A percentile compares a stretch with the other conserved stretches of the same genome.
These are phyloP conservation scores for Poeciliopsis retropinna DNA, from an alignment of 2,113 vertebrate species.

Conservation along the genomic window DNA sequence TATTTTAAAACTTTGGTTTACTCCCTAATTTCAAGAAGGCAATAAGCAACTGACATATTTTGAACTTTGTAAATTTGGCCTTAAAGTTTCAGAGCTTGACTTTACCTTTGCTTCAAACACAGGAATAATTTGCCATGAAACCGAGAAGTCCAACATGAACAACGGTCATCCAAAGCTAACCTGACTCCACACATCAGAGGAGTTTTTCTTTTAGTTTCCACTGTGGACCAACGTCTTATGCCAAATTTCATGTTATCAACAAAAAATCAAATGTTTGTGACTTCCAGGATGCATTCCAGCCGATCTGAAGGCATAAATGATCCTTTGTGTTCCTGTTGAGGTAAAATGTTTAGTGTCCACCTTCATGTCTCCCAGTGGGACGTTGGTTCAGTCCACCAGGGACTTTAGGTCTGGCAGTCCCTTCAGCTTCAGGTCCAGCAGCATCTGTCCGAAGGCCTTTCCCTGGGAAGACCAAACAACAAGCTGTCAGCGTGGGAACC, in stretches of 20 bases:
- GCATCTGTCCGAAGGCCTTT: constrained; percentile 89
- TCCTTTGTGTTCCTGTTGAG: constrained; percentile 13
- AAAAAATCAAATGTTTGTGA: background rate
- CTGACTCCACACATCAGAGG: background rate
- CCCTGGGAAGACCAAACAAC: constrained; percentile 72
- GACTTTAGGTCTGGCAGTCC: constrained; percentile 88
- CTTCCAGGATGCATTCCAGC: background rate
- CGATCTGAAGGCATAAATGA: background rate
- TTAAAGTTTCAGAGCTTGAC: too few relatives aligned
- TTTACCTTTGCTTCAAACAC: background rate
- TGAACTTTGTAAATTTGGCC: background rate
- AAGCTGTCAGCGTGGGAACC: background rate
- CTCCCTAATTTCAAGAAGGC: background rate
- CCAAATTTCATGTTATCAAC: background rate
- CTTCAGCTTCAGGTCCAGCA: constrained; percentile 85
- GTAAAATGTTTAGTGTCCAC: background rate
- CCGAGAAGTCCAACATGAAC: background rate
- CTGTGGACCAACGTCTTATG: too few relatives aligned
- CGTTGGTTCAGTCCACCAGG: constrained; percentile 78
- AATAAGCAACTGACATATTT: background rate
- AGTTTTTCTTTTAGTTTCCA: background rate
- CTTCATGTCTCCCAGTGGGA: background rate
- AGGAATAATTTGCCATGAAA: background rate
- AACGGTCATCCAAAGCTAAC: background rate
- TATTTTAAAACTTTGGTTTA: background rate